These are phyloP conservation scores for Nasonia vitripennis DNA, from an alignment of 1,140 invertebrate species.

Conservation along the genomic window DNA sequence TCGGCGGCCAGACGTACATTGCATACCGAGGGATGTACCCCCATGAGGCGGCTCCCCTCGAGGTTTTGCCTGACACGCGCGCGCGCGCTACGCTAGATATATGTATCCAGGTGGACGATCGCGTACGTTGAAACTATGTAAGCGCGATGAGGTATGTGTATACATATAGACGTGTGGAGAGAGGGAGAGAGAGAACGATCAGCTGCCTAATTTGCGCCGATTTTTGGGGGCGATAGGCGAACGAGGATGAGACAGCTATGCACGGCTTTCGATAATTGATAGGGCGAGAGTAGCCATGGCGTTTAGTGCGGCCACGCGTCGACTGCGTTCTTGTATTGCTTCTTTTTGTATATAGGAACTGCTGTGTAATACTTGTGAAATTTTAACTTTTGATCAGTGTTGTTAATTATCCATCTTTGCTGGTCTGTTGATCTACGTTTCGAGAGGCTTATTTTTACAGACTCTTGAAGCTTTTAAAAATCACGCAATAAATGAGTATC, in stretches of 20 bases:
- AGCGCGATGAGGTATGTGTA: constrained; percentile 10
- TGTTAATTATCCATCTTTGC: too few relatives aligned
- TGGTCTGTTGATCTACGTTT: too few relatives aligned
- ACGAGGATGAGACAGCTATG: background rate
- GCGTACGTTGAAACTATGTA: constrained; percentile 59
- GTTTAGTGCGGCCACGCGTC: background rate
- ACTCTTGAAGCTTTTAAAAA: too few relatives aligned
- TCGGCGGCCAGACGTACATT: background rate
- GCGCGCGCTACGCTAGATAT: constrained; percentile 25
- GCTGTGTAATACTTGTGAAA: too few relatives aligned
- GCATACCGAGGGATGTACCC: background rate
- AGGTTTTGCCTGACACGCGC: constrained; percentile 3
- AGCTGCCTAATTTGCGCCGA: constrained; percentile 63
- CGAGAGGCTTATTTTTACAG: too few relatives aligned
- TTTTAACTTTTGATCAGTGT: too few relatives aligned
- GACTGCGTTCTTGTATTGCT: too few relatives aligned
- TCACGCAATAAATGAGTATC: too few relatives aligned
- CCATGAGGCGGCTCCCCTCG: constrained; percentile 23
- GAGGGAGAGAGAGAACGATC: constrained; percentile 29
- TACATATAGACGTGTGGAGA: background rate
- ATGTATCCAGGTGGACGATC: constrained; percentile 62
- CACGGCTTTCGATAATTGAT: constrained; percentile 5
- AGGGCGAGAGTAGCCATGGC: background rate
- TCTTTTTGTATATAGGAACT: too few relatives aligned
- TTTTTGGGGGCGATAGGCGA: constrained; percentile 27